Conservation (phyloP, 2,888 invertebrate species). For the Eretmocerus hayati region DNA sequence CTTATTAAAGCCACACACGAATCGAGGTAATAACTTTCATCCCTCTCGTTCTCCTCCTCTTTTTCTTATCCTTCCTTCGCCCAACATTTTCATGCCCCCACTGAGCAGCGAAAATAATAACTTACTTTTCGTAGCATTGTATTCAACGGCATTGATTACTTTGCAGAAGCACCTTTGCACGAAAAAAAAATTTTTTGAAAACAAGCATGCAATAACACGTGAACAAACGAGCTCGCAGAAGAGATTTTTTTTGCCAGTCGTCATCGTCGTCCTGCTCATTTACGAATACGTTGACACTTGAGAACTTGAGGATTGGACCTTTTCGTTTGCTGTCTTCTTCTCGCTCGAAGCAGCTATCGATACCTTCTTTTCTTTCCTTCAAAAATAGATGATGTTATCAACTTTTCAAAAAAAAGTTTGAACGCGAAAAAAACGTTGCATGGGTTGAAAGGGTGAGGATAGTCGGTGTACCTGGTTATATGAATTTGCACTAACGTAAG, state of each 20-base stretch:
- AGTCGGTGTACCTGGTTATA: no score
- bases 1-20: constrained; percentile 19
- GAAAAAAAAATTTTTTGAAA: no score
- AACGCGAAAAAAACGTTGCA: background rate
- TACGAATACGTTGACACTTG: no score
- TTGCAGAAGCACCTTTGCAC: no score
- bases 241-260: constrained; percentile 10
- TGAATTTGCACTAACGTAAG: no score
- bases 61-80: background rate
- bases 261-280: constrained; percentile 8
- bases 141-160: no score
- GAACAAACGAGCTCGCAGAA: background rate
- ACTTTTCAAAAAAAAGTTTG: no score
- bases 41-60: background rate
- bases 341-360: constrained; percentile 2
- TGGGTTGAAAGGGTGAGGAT: background rate
- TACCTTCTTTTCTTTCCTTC: background rate
- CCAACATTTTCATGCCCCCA: background rate
- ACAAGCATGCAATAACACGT: no score
- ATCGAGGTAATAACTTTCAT: constrained; percentile 9
- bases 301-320: no score
- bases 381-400: no score
- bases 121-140: no score
- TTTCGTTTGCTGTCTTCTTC: constrained; percentile 3
- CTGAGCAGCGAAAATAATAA: constrained; percentile 2